These are phyloP conservation scores for Eupithecia exiguata DNA, from an alignment of 2,888 invertebrate genomes.

Conservation along the genomic window DNA sequence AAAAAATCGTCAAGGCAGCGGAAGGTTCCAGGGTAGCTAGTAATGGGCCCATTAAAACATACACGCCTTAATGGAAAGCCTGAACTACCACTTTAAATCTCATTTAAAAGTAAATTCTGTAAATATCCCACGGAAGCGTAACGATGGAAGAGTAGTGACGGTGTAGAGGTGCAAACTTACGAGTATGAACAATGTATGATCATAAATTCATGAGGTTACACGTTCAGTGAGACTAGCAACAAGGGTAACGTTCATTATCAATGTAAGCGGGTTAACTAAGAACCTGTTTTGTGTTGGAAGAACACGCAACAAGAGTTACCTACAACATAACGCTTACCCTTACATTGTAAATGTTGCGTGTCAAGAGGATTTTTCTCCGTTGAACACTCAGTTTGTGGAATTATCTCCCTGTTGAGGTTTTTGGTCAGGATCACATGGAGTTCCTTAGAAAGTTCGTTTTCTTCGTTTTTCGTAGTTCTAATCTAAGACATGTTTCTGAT, in stretches of 20 bases:
- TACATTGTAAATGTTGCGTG: no score
- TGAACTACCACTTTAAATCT: conserved; percentile 41
- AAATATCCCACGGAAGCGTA: conserved; percentile 10
- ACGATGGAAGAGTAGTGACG: not conserved
- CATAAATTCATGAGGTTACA: not conserved
- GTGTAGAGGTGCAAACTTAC: not conserved
- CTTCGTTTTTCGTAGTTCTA: no score
- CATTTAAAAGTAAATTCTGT: conserved; percentile 24
- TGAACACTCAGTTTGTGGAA: not conserved
- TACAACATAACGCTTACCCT: no score
- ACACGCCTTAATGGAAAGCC: conserved; percentile 8
- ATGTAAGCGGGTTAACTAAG: no score
- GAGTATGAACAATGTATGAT: conserved; percentile 8
- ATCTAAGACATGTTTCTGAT: no score
- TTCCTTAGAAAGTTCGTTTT: not conserved
- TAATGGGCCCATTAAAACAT: conserved; percentile 12
- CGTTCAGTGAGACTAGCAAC: not conserved
- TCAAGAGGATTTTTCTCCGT: not conserved
- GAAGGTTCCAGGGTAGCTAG: conserved; percentile 5
- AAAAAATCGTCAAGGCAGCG: not conserved
- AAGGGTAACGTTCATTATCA: no score
- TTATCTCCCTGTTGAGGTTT: not conserved
- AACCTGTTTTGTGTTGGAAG: no score
- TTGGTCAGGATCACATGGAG: not conserved
- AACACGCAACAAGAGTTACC: no score